Base-by-base conservation (phyloP, 1,140 invertebrate genomes). In the Lethocerus indicus region DNA sequence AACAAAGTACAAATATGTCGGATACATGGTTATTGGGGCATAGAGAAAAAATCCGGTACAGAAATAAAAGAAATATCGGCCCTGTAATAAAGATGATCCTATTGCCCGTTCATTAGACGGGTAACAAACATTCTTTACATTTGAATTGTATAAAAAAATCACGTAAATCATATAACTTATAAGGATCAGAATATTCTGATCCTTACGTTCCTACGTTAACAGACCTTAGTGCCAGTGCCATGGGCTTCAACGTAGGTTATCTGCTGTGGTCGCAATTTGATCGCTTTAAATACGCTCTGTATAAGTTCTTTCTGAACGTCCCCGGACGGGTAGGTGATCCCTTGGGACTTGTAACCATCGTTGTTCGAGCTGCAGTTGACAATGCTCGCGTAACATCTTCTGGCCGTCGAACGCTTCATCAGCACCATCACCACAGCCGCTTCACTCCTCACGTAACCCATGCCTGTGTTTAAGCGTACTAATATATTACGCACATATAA, bases 231-330 rank as follows among this genome's bases (percentile, higher is more conserved):
- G 29, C 93, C 94, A 5, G 94, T 97, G 20, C 93, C 92, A 64
- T 98, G 94, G 16, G 90, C 89, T 65, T 98, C 94, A 12, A 97
- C 78, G 63, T 94, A 98, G 0, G 64, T 67, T 0, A 97, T 81
- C 32, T 84, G 77, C 27, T 68, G 62, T 3, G 91, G 91, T 59
- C 83, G 75, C n/a, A 97, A 61, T 0, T 78, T 75, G 16, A 74
- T 76, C 63, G 94, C 88, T 5, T 65, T 67, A 62, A 94, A 96
- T 0, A 88, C 78, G 61, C 92, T 85, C 43, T 75, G 65, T 53
- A 95, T 79, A n/a, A 98, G 69, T 47, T 73, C 69, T 52, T 85
- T 84, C 65, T 97, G 92, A 72, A 90, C 79, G 13, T 71, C 67
- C 12, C 89, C 89, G 41, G 78, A 79, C 3, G 93, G 93, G 65